These are phyloP conservation scores for Drosophila algonquin DNA, from an alignment of 2,888 invertebrate species.

Conservation along the genomic window DNA sequence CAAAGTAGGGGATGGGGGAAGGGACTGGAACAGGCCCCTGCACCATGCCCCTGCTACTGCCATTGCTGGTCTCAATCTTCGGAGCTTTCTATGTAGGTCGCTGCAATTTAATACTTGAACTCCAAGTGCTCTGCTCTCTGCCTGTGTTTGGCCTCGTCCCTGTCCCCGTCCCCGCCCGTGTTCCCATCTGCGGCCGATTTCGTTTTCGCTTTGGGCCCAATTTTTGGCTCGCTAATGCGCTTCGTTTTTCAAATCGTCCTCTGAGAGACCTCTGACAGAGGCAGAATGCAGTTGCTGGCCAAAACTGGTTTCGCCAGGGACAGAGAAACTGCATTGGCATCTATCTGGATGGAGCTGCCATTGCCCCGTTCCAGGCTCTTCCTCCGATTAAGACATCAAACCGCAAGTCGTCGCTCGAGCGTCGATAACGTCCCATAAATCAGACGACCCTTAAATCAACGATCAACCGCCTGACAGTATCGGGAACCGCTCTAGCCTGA, in stretches of 20 bases:
- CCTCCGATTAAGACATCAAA: constrained; percentile 14
- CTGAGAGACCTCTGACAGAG: neutral
- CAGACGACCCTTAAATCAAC: constrained; percentile 26
- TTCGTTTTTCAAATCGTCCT: constrained; percentile 54
- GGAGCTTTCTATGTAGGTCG: constrained; percentile 82
- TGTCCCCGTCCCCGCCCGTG: neutral
- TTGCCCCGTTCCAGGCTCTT: neutral
- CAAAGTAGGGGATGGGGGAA: neutral
- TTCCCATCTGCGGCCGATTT: constrained; percentile 37
- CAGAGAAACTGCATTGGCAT: constrained; percentile 6
- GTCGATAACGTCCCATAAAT: constrained; percentile 36
- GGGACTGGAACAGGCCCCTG: neutral
- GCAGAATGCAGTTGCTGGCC: constrained; percentile 9
- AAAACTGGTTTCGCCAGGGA: constrained; percentile 16
- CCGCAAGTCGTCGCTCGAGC: neutral
- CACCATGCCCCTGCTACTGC: neutral
- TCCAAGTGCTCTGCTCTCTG: constrained; percentile 36
- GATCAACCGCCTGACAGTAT: constrained; percentile 10
- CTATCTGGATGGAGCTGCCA: neutral
- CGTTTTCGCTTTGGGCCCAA: constrained; percentile 61
- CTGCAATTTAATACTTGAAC: constrained; percentile 81
- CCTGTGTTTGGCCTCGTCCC: neutral
- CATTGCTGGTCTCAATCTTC: neutral
- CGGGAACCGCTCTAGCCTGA: neutral
- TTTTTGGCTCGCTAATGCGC: constrained; percentile 57